Evolutionary conservation across 2,888 invertebrate genomes (phyloP), one percentile per base, ranked within the genome.

Genomic region (Rapana venosa): DNA sequence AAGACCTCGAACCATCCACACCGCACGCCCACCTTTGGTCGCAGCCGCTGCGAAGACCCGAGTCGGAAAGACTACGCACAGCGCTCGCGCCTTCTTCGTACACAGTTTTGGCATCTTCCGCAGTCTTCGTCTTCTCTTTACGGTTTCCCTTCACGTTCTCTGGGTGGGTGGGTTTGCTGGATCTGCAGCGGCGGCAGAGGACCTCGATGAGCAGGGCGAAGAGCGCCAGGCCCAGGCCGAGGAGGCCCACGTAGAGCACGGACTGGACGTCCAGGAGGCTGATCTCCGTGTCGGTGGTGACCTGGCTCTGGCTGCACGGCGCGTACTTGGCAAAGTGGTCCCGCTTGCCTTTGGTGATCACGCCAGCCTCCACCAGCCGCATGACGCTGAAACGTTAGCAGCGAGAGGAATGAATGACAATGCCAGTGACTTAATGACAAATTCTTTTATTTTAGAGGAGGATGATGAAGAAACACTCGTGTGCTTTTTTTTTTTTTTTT

Each of bases 221-320:
- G 35, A 81, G 70, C 0, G 90, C 90, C 26, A 91, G 36, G 8
- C 20, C 90, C 22, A 92, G 91, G 6, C 93, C 93, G 35, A 93
- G 89, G 20, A 89, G 90, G 58, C 91, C 87, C 35, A 92, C 90
- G 86, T 92, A 93, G 83, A 94, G 93, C 17, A 92, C 93, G 81
- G 92, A 93, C 87, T 94, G 94, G 0, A 94, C 92, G 84, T 94
- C 93, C 35, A 90, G 87, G 47, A 93, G 90, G 17, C 90, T 87
- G n/a, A 94, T 93, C 4, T 91, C 87, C 30, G 91, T 92, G 13
- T 93, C 92, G 20, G 92, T 92, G 0, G 93, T 91, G 22, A 93
- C 89, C 5, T 91, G 47, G 26, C 90, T 87, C 0, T 91, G 89
- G 17, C 83, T 77, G 90, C 94, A 94, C 58, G 91, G 91, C 22